These are phyloP conservation scores for Phenganax stokvisi DNA, from an alignment of 92 coral and sea anemone species.

Conservation along the genomic window DNA sequence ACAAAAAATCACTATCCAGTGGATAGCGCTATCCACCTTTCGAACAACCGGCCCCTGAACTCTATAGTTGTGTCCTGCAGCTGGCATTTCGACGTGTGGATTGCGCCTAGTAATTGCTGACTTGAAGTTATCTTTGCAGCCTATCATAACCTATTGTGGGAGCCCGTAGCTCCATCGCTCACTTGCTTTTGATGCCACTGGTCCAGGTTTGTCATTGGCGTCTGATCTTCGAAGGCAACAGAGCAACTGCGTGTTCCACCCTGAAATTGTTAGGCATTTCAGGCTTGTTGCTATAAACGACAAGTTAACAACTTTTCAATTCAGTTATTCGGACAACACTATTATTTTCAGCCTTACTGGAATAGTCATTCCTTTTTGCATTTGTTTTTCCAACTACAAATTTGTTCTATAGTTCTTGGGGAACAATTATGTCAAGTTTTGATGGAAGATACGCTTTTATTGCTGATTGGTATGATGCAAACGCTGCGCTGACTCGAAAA, in stretches of 20 bases:
- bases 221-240: background rate
- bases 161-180: no score
- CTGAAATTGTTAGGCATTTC: conserved; percentile 17
- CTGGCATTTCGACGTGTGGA: no score
- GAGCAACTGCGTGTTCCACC: background rate
- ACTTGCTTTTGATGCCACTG: no score
- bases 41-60: no score
- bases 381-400: background rate
- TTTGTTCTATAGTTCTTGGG: background rate
- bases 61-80: no score
- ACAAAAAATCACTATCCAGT: no score
- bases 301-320: background rate
- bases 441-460: conserved; percentile 77
- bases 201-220: no score
- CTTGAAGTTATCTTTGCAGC: no score
- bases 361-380: background rate
- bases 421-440: conserved; percentile 14
- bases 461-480: conserved; percentile 96
- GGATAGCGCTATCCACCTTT: no score
- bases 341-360: background rate
- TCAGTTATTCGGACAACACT: background rate
- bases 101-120: no score
- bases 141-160: no score
- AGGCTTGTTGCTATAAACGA: conserved; percentile 36
- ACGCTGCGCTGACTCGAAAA: conserved; percentile 87